Evolutionary conservation across 2,113 vertebrate genomes (phyloP).

Genomic region (Noturus placidus): DNA sequence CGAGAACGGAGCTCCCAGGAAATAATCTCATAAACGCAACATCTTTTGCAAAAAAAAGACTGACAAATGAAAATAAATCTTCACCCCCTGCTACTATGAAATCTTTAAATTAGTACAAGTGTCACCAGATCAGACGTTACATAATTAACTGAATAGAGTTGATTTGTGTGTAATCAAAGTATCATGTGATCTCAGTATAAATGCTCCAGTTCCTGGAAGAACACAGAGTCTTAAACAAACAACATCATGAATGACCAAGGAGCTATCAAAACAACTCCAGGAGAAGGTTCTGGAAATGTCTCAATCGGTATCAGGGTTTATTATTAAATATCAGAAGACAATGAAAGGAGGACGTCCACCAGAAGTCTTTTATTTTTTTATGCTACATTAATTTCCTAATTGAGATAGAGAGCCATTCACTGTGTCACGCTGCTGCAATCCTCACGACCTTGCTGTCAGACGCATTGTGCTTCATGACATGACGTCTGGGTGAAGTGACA

Average conservation of each 20-base stretch:
- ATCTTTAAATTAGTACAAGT: not conserved
- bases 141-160: too few species aligned
- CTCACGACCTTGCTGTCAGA: constrained; percentile 14
- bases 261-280: not conserved
- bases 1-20: not conserved
- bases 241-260: not conserved
- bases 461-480: constrained; percentile 38
- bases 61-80: not conserved
- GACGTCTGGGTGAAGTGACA: constrained; percentile 15
- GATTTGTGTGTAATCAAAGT: not conserved
- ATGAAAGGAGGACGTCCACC: not conserved
- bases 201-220: too few species aligned
- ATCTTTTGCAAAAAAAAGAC: not conserved
- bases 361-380: not conserved
- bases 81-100: not conserved
- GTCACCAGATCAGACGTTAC: not conserved
- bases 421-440: too few species aligned
- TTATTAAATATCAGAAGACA: not conserved
- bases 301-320: not conserved
- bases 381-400: not conserved
- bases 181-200: too few species aligned
- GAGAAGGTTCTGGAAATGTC: not conserved
- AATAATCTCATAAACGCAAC: not conserved
- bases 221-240: not conserved
- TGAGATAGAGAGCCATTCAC: not conserved